Conservation (phyloP, 2,888 invertebrate species). For the Adineta ricciae region DNA sequence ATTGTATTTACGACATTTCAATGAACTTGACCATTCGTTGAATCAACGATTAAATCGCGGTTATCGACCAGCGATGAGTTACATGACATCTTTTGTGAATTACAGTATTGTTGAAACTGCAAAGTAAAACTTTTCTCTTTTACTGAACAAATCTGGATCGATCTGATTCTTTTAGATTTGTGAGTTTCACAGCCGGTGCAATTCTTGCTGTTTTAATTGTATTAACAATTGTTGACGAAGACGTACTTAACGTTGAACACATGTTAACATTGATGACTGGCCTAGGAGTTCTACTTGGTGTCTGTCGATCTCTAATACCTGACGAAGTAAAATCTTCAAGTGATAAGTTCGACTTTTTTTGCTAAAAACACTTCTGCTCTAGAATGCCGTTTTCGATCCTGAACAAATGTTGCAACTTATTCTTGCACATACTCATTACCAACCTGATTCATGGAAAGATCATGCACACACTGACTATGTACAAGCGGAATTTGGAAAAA, state of each 20-base stretch:
- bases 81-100: conserved; percentile 58
- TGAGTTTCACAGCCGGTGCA: conserved; percentile 77
- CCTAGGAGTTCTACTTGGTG: conserved; percentile 65
- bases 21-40: conserved; percentile 93
- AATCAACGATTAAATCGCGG: conserved; percentile 81
- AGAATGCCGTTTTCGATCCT: conserved; percentile 68
- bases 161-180: conserved; percentile 53
- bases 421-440: conserved; percentile 79
- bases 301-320: conserved; percentile 61
- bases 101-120: conserved; percentile 23
- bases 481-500: conserved; percentile 72
- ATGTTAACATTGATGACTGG: conserved; percentile 73
- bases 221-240: conserved; percentile 78
- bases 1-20: conserved; percentile 86
- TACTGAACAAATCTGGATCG: neutral
- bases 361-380: conserved; percentile 20
- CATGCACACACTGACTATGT: conserved; percentile 77
- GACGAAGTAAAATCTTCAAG: conserved; percentile 63
- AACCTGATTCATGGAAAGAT: conserved; percentile 79
- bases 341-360: too few species aligned
- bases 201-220: conserved; percentile 69
- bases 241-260: conserved; percentile 79
- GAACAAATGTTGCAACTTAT: conserved; percentile 76
- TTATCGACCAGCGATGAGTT: conserved; percentile 79
- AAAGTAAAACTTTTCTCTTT: neutral